These are phyloP conservation scores for Camptogramma bilineatum DNA, from an alignment of 2,888 invertebrate species.

Conservation along the genomic window DNA sequence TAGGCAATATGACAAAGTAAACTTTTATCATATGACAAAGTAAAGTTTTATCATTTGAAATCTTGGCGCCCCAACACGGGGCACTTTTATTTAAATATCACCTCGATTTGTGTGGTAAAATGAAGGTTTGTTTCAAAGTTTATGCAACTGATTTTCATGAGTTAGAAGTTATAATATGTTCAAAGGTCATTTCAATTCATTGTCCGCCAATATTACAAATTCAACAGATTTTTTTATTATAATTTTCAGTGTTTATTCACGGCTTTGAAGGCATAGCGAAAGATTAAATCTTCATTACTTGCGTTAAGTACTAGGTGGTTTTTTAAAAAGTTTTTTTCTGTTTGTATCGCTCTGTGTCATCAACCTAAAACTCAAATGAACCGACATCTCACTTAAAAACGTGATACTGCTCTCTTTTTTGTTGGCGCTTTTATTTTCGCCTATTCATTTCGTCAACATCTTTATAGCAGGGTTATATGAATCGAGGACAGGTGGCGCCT, in stretches of 20 bases:
- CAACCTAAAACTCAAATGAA: slow-evolving; percentile 39
- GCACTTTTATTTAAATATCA: background rate
- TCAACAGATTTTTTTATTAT: no score
- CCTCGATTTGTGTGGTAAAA: background rate
- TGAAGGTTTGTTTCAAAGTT: background rate
- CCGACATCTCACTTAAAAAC: slow-evolving; percentile 42
- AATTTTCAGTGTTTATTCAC: no score
- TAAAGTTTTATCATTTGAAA: background rate
- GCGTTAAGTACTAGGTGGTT: no score
- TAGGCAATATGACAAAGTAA: background rate
- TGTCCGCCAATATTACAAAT: no score
- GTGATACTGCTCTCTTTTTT: slow-evolving; percentile 41
- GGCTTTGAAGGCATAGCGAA: no score
- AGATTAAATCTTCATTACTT: no score
- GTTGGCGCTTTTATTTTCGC: slow-evolving; percentile 41
- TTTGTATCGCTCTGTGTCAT: slow-evolving; percentile 11
- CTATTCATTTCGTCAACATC: slow-evolving; percentile 45
- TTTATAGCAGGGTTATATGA: slow-evolving; percentile 36
- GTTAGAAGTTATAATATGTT: no score
- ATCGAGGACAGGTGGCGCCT: slow-evolving; percentile 21
- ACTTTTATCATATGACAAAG: no score
- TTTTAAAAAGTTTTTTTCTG: slow-evolving; percentile 1
- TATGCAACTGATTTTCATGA: background rate
- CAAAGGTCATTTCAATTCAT: background rate
- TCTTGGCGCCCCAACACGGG: slow-evolving; percentile 12